A percentile compares a stretch with the other conserved stretches of the same genome.
Evolutionary conservation across 2,888 invertebrate species (phyloP).

Genomic region (Adelognathus sp.): DNA sequence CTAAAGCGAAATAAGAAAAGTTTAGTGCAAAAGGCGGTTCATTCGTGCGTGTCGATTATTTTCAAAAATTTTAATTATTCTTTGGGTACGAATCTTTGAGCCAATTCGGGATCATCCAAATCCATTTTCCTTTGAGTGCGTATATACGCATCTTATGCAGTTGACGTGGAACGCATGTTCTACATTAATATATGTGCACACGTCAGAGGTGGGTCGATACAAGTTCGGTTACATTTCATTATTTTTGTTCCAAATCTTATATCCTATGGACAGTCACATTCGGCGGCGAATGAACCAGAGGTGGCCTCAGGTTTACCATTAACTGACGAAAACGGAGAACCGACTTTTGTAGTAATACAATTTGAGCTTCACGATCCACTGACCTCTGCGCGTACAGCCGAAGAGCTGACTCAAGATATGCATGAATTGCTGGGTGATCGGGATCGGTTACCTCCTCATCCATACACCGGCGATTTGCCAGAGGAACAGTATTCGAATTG

Average conservation of each 20-base stretch:
- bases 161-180: too few relatives aligned
- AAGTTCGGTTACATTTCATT: too few relatives aligned
- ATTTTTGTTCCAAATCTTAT: too few relatives aligned
- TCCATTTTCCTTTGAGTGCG: too few relatives aligned
- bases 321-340: slow-evolving; percentile 61
- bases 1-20: slow-evolving; percentile 61
- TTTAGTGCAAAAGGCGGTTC: not conserved
- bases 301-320: slow-evolving; percentile 52
- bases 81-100: too few relatives aligned
- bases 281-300: slow-evolving; percentile 16
- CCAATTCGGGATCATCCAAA: too few relatives aligned
- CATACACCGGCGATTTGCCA: slow-evolving; percentile 66
- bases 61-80: too few relatives aligned
- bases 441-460: slow-evolving; percentile 51
- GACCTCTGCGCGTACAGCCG: slow-evolving; percentile 45
- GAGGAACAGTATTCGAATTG: slow-evolving; percentile 68
- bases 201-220: too few relatives aligned
- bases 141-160: too few relatives aligned
- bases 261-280: slow-evolving; percentile 1
- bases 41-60: not conserved
- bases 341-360: slow-evolving; percentile 71
- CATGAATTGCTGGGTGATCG: slow-evolving; percentile 33
- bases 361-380: slow-evolving; percentile 68
- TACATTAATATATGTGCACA: too few relatives aligned
- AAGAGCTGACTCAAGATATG: slow-evolving; percentile 58